Evolutionary conservation across 2,888 invertebrate genomes (phyloP).

Genomic region (Balanococcus diminutus): DNA sequence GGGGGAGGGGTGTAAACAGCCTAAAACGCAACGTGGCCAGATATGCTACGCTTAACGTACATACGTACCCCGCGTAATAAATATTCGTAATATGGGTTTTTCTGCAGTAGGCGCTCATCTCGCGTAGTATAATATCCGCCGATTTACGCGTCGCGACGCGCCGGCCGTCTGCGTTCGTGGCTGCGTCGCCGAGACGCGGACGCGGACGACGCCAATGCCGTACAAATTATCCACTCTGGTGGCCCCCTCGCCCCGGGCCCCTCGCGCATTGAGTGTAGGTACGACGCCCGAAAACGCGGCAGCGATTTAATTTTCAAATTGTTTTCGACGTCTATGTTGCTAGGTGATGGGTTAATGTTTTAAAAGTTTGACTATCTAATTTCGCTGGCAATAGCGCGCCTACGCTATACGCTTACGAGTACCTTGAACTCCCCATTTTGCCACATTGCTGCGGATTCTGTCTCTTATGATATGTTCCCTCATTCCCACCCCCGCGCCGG

Average conservation of each 20-base stretch:
- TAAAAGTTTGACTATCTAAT: conserved; percentile 27
- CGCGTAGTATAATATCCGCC: background rate
- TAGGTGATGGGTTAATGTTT: conserved; percentile 31
- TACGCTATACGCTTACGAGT: background rate
- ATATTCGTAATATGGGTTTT: background rate
- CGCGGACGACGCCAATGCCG: background rate
- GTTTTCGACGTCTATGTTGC: conserved; percentile 31
- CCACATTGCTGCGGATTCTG: background rate
- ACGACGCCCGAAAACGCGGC: background rate
- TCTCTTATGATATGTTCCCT: no score
- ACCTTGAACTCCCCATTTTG: conserved; percentile 5
- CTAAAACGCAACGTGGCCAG: no score
- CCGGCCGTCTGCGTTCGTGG: background rate
- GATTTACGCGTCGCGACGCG: no score
- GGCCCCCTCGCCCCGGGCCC: background rate
- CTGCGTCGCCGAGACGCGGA: background rate
- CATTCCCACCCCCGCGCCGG: no score
- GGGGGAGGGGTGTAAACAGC: no score
- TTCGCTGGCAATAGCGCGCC: background rate
- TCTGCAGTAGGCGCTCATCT: conserved; percentile 1
- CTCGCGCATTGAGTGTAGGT: background rate
- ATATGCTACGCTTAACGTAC: no score
- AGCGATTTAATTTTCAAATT: conserved; percentile 19
- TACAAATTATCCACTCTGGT: background rate
- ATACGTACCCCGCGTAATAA: background rate